Base-by-base conservation (phyloP, 2,113 vertebrate genomes). In the Taurulus bubalis region DNA sequence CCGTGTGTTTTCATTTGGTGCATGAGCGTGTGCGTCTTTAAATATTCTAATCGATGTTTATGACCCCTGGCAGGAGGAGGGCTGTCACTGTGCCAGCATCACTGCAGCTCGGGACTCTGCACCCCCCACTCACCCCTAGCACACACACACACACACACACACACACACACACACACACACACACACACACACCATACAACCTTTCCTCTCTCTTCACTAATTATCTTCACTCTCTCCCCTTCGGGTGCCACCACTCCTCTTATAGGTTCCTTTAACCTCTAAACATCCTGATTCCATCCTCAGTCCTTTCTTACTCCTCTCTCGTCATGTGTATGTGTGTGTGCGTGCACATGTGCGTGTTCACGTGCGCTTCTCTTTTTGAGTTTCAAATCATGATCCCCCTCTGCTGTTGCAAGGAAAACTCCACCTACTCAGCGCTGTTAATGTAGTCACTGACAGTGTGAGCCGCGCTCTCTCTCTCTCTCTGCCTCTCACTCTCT, bases 381-480 rank as follows among this genome's bases (percentile, higher is more conserved):
- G 69, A 70, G 72, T 91, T 91, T 94, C 87, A 88, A 89, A 92
- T 91, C 88, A 90, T 88, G 90, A 91, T 93, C 87, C 83, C 68
- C 32, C 89, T 77, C 74, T 51, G 60, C 85, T 91, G 90, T 92
- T 93, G 94, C 91, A 92, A 91, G 90, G 91, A 92, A 94, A 95
- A 95, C 94, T 95, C 93, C 94, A 92, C 93, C 94, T 95, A 84
- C 93, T 93, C 88, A 83, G 83, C 60, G 85, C 91, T 88, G 92
- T 91, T 94, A 94, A 95, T 95, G 92, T 94, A 94, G 92, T 93
- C 91, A 90, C 91, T 90, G 79, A 87, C 76, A 82, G 83, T 69
- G 75, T 8, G 28, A 71, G 76, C 67, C 11, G 18, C 83, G 74
- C 85, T 72, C 80, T 58, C 82, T 69, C 68, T 42, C 79, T 72